Evolutionary conservation across 2,113 vertebrate species (phyloP).

Genomic region (Macheiramphus alcinus): DNA sequence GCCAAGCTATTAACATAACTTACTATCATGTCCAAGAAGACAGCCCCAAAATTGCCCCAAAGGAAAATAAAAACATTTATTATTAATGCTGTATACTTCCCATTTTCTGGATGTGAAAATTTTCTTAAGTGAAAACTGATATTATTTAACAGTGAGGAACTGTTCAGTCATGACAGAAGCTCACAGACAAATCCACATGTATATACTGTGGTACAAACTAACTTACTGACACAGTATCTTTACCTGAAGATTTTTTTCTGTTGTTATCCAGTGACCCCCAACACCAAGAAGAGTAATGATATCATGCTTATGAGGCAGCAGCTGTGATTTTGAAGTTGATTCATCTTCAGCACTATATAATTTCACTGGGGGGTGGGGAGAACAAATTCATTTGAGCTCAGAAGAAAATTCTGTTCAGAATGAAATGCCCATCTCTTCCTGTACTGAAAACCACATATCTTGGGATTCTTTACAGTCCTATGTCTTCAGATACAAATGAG

Average conservation of each 20-base stretch:
- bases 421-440: not conserved
- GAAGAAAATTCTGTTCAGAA: not conserved
- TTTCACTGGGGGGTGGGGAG: slow-evolving; percentile 69
- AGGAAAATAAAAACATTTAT: not conserved
- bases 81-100: not conserved
- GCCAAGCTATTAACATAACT: not conserved
- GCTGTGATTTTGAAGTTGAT: slow-evolving; percentile 36
- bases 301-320: slow-evolving; percentile 90
- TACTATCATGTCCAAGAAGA: not conserved
- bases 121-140: not conserved
- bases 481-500: not conserved
- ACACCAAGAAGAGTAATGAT: slow-evolving; percentile 87
- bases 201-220: not conserved
- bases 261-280: slow-evolving; percentile 91
- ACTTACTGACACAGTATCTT: not conserved
- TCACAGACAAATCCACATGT: not conserved
- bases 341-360: slow-evolving; percentile 77
- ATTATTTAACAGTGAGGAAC: not conserved
- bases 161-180: not conserved
- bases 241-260: slow-evolving; percentile 89
- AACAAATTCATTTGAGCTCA: not conserved
- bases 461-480: not conserved
- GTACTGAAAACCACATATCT: not conserved
- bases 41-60: not conserved
- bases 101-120: not conserved